Evolutionary conservation across 1,140 invertebrate species (phyloP), one percentile per base, ranked within the genome.

Genomic region (Leguminivora glycinivorella): DNA sequence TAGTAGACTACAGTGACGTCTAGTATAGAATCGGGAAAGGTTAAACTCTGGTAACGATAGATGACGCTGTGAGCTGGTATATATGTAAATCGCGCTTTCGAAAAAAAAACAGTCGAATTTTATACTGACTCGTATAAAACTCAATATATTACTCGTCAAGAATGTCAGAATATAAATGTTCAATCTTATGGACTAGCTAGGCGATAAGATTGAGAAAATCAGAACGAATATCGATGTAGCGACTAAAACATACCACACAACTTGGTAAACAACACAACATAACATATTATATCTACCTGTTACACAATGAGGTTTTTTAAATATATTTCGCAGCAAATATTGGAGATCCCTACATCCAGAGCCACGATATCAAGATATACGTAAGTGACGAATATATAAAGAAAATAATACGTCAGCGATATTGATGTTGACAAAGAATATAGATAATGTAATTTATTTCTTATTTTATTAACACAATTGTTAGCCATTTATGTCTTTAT

Each of bases 211-310:
- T 52, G 47, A 52, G 47, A n/a, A 22, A 22, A 22, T 52, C 47
- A 22, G 19, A 52, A 22, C 47, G 19, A 52, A 52, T 52, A 52
- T 52, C 47, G 47, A 52, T 52, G 47, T 52, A 52, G 17, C 19
- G 17, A 47, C 43, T 69, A 71, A 76, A 72, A 72, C 40, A 72
- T 72, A 75, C 58, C 70, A 68, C 72, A 74, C 56, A 71, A 75
- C 79, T 74, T 84, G 83, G 83, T 83, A 84, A 83, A 83, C 80
- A 84, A 82, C 72, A 58, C 71, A 75, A 58, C 70, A 73, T 34
- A 38, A 56, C 72, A 73, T 31, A 31, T 56, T 25, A 72, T 75
- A 69, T 69, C 77, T 52, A 81, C 68, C 70, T 75, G 74, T 76
- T 73, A 75, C 75, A 72, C 56, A 68, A 31, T 63, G 47, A 52